Evolutionary conservation across 2,113 vertebrate species (phyloP), one percentile per base, ranked within the genome.

Genomic region (Coracopsis vasa): DNA sequence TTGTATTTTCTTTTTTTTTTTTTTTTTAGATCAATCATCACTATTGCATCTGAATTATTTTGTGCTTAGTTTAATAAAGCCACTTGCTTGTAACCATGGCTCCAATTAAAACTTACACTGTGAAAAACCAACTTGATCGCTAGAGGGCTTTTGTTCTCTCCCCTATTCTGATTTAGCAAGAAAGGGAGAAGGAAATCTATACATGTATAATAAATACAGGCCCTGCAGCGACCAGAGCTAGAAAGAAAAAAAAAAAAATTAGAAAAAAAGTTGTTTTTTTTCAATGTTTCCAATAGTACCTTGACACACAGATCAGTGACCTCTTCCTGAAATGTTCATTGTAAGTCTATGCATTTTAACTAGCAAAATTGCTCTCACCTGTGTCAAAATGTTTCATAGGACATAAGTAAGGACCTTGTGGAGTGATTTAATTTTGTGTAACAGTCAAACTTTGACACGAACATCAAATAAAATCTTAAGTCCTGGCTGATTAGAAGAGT

Each of bases 201-300:
- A 11, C 17, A 16, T 8, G 6, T 44, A 14, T 62, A 66, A 16
- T 29, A 67, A 60, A 71, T 28, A 60, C 11, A 31, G 9, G 29
- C 61, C 11, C 39, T 3, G 6, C 16, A 23, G 11, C n/a, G 5
- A 11, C 17, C 19, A 77, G 42, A 78, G 3, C 6, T 28, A 16
- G 13, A 18, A 4, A 13, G 7, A 31, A 41, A 37, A 37, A 13
- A 47, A 24, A 1, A 35, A 15, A n/a, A n/a, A n/a, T n/a, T 0
- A 16, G 9, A 56, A 77, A 80, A 65, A 65, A 56, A 2, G 5
- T 23, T 84, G 17, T 10, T 58, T 91, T 92, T 91, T 88, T 75
- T 73, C 72, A 88, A 28, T 12, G 28, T 20, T 75, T 77, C 35
- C 15, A 69, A 3, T 51, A 27, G 16, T 80, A 95, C 15, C 18